Percentiles rank a stretch among this genome's conserved stretches.
These are phyloP conservation scores for Ailurus styani DNA, from an alignment of 2,113 vertebrate species.

Conservation along the genomic window DNA sequence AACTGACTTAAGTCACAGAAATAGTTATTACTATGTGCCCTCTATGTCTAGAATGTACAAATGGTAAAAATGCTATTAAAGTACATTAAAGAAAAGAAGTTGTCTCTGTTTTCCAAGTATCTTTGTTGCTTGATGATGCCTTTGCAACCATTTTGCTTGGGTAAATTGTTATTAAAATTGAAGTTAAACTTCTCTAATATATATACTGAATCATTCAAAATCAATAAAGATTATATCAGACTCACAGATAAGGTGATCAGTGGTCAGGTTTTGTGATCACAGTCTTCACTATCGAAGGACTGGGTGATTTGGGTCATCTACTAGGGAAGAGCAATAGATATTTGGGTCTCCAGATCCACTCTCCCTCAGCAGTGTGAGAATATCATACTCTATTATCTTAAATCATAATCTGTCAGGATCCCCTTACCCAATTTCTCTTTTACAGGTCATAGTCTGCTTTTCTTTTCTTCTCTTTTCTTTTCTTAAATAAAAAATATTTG, in stretches of 20 bases:
- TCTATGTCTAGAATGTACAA: background rate
- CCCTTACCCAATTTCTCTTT: background rate
- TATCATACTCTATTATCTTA: background rate
- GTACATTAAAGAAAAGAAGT: constrained; percentile 46
- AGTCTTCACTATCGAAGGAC: background rate
- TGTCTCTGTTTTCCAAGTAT: background rate
- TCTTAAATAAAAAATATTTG: background rate
- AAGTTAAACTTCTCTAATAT: background rate
- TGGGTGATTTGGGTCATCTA: background rate
- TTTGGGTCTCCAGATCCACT: background rate
- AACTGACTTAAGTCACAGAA: constrained; percentile 61
- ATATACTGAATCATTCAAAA: background rate
- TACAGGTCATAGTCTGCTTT: background rate
- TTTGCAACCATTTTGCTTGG: constrained; percentile 1
- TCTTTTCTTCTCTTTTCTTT: background rate
- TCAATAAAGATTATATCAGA: background rate
- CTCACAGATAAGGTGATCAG: background rate
- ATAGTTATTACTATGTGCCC: constrained; percentile 54
- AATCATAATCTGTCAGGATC: background rate
- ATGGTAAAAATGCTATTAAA: constrained; percentile 7
- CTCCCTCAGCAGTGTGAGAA: background rate
- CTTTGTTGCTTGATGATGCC: background rate
- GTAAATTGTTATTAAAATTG: constrained; percentile 27
- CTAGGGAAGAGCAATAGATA: background rate
- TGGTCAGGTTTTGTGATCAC: background rate